phyloP scores from a whole-genome alignment of 2,888 invertebrate genomes.

The Synanthedon myopaeformis region DNA sequence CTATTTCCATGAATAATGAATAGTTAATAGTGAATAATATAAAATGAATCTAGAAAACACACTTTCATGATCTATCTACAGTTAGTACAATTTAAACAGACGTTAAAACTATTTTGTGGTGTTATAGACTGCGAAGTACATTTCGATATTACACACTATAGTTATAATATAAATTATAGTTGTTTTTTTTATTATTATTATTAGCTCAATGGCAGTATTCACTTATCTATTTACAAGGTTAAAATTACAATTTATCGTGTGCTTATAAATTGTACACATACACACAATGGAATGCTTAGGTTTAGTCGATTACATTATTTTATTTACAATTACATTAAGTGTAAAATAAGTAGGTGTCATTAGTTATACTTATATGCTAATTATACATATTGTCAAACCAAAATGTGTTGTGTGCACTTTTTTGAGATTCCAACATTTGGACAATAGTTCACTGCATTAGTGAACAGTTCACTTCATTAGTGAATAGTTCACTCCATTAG shows the following conservation, averaged over 20 bases:
- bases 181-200: slow-evolving; percentile 9
- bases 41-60: too few species aligned
- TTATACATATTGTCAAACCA: too few species aligned
- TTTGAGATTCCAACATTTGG: too few species aligned
- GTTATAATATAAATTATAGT: slow-evolving; percentile 12
- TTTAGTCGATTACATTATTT: slow-evolving; percentile 16
- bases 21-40: too few species aligned
- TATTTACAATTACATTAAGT: slow-evolving; percentile 25
- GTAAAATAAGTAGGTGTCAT: slow-evolving; percentile 12
- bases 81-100: not conserved
- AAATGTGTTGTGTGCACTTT: too few species aligned
- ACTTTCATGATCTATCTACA: not conserved
- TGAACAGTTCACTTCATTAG: too few species aligned
- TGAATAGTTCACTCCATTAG: too few species aligned
- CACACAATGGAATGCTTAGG: slow-evolving; percentile 51
- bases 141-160: slow-evolving; percentile 19
- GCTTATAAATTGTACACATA: too few species aligned
- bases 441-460: too few species aligned
- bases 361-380: slow-evolving; percentile 3
- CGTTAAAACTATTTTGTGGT: slow-evolving; percentile 22
- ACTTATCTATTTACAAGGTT: slow-evolving; percentile 32
- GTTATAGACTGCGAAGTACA: slow-evolving; percentile 38
- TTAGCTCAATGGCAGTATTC: slow-evolving; percentile 35
- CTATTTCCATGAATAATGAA: too few species aligned
- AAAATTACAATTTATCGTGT: slow-evolving; percentile 12